A percentile compares a stretch with the other conserved stretches of the same genome.
Conservation (phyloP, 2,113 vertebrate genomes). For the Riparia riparia region DNA sequence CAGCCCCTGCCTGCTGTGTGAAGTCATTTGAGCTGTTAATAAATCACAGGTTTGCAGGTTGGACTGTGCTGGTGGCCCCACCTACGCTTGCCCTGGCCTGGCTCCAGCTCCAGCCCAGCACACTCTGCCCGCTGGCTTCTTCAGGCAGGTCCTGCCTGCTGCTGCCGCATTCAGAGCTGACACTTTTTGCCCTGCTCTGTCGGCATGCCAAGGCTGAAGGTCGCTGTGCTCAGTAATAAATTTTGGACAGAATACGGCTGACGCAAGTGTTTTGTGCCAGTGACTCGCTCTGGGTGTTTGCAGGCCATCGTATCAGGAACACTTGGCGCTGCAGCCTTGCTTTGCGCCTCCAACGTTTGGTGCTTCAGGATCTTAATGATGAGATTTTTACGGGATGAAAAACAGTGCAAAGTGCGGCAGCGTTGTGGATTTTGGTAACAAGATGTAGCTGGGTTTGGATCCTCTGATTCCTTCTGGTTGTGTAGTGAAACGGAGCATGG, state of each 20-base stretch:
- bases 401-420: not conserved
- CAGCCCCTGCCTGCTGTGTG: rapidly evolving
- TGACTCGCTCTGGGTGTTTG: not conserved
- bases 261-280: not conserved
- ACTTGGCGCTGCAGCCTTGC: not conserved
- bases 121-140: not conserved
- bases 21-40: not conserved
- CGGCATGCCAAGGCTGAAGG: constrained; percentile 15
- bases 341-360: rapidly evolving
- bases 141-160: not conserved
- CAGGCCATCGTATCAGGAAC: not conserved
- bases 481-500: not conserved
- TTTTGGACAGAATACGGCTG: constrained; percentile 42
- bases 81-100: not conserved
- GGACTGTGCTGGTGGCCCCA: not conserved
- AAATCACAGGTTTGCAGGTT: not conserved
- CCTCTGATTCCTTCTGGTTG: not conserved
- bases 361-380: not conserved
- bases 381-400: not conserved
- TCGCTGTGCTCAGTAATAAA: constrained; percentile 25
- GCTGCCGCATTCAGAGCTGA: rapidly evolving
- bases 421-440: rapidly evolving
- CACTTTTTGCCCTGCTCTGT: not conserved
- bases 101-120: not conserved
- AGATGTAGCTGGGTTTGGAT: not conserved